A percentile compares a stretch with the other conserved stretches of the same genome.
Evolutionary conservation across 2,888 invertebrate genomes (phyloP).

Genomic region (Dioctria linearis): DNA sequence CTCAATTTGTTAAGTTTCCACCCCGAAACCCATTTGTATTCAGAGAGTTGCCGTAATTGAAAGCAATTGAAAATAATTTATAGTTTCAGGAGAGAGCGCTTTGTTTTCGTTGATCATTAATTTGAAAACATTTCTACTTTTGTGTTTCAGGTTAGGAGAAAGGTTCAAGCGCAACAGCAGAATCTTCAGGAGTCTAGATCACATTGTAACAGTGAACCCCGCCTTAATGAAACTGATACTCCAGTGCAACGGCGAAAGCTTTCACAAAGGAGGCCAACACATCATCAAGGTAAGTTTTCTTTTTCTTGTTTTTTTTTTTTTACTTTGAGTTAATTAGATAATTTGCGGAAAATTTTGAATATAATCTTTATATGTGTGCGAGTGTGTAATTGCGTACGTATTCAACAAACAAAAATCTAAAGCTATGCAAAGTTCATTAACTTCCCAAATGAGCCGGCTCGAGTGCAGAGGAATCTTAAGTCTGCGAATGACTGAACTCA

Average conservation of each 20-base stretch:
- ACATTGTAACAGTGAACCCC: conserved; percentile 77
- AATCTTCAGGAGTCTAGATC: conserved; percentile 71
- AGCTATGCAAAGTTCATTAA: too few relatives aligned
- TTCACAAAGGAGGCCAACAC: conserved; percentile 69
- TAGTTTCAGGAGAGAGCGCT: background rate
- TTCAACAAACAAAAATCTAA: too few relatives aligned
- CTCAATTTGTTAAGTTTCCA: conserved; percentile 5
- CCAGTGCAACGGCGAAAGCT: conserved; percentile 73
- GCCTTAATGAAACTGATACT: conserved; percentile 75
- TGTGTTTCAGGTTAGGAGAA: conserved; percentile 67
- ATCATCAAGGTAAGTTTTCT: conserved; percentile 66
- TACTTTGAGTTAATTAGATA: too few relatives aligned
- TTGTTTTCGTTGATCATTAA: conserved; percentile 22
- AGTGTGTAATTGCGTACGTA: too few relatives aligned
- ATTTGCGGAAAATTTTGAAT: too few relatives aligned
- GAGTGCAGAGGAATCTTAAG: too few relatives aligned
- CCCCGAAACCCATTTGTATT: background rate
- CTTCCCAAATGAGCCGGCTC: too few relatives aligned
- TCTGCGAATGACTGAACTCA: too few relatives aligned
- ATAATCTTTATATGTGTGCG: too few relatives aligned
- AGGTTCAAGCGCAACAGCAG: conserved; percentile 67
- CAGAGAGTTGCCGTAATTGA: background rate
- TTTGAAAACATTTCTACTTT: conserved; percentile 13
- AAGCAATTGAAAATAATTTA: conserved; percentile 1
- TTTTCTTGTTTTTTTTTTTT: too few relatives aligned